Percentiles rank a stretch among this genome's conserved stretches.
phyloP scores from a whole-genome alignment of 2,113 vertebrate species.

The Festucalex cinctus region DNA sequence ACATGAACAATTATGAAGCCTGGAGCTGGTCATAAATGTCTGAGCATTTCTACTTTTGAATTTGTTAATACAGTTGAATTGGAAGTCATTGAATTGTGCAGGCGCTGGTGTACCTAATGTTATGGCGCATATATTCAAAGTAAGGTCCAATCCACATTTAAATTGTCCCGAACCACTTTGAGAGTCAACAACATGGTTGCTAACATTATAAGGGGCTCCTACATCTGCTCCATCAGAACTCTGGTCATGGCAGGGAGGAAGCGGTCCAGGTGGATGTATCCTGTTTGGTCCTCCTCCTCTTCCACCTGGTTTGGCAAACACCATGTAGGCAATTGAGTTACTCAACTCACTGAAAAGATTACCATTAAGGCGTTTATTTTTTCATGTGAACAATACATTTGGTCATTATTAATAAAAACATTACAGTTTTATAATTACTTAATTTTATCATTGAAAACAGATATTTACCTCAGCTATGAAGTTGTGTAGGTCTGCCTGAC shows the following conservation, averaged over 20 bases:
- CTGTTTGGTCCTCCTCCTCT: conserved; percentile 85
- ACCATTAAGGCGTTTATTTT: not conserved
- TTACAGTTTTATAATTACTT: no score
- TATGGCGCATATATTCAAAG: no score
- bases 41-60: no score
- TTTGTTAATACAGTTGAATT: no score
- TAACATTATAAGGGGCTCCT: conserved; percentile 20
- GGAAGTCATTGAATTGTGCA: no score
- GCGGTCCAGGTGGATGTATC: conserved; percentile 79
- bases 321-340: not conserved
- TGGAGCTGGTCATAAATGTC: no score
- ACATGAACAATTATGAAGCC: no score
- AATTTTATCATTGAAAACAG: not conserved
- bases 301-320: conserved; percentile 76
- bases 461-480: conserved; percentile 77
- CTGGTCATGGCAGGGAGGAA: conserved; percentile 88
- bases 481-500: conserved; percentile 82
- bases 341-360: not conserved
- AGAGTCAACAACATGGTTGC: not conserved
- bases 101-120: no score
- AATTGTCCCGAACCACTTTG: not conserved
- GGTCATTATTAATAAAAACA: no score
- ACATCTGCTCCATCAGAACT: conserved; percentile 82
- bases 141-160: no score
- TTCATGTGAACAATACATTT: no score